These are phyloP conservation scores for Pangasianodon hypophthalmus DNA, from an alignment of 2,113 vertebrate species.

Conservation along the genomic window DNA sequence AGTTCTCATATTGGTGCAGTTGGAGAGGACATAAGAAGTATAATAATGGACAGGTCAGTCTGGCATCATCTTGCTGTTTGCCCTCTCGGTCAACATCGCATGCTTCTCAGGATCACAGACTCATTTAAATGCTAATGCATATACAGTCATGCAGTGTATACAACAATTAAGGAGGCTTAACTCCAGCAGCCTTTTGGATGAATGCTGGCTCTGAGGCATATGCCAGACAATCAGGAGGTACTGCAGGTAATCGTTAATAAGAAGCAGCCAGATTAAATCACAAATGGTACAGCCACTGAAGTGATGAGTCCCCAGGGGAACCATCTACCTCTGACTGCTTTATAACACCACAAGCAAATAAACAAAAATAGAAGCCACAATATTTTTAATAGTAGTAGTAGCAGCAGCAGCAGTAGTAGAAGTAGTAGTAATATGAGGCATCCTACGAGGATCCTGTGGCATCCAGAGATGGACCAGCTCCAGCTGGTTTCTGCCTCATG, in stretches of 20 bases:
- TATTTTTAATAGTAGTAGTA: neutral
- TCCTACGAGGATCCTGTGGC: no score
- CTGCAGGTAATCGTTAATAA: neutral
- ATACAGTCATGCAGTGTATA: slow-evolving; percentile 41
- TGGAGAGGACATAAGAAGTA: slow-evolving; percentile 43
- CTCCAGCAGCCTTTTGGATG: neutral
- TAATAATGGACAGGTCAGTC: slow-evolving; percentile 47
- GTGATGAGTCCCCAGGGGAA: neutral
- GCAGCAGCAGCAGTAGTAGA: neutral
- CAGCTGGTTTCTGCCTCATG: no score
- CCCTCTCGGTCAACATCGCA: slow-evolving; percentile 41
- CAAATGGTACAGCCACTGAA: neutral
- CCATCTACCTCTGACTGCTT: neutral
- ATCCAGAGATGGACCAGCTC: no score
- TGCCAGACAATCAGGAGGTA: slow-evolving; percentile 5
- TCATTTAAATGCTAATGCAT: slow-evolving; percentile 53
- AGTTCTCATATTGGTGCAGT: slow-evolving; percentile 50
- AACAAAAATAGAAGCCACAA: neutral
- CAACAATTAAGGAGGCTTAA: slow-evolving; percentile 37
- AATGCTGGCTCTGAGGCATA: slow-evolving; percentile 2
- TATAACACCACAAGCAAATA: neutral
- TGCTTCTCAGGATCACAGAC: slow-evolving; percentile 39
- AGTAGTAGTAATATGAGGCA: neutral
- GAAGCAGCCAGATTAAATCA: slow-evolving; percentile 16
- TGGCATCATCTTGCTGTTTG: slow-evolving; percentile 39